Conservation (phyloP, 2,888 invertebrate genomes). For the Aproaerema taeniolella region DNA sequence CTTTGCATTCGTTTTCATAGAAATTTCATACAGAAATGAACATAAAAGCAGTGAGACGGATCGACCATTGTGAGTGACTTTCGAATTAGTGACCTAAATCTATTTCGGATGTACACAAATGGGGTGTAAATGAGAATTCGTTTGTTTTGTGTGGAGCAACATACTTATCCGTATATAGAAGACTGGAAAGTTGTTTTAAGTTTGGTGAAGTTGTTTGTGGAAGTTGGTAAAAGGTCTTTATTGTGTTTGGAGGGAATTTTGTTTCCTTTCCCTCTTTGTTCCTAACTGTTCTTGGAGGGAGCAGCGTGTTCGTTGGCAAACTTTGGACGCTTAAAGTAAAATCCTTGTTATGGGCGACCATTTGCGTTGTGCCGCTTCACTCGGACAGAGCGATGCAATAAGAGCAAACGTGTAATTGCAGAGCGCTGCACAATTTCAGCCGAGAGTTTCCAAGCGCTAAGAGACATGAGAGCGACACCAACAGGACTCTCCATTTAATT, state of each 20-base stretch:
- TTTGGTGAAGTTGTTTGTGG: constrained; percentile 31
- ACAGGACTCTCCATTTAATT: no score
- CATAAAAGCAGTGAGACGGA: constrained; percentile 23
- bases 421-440: neutral
- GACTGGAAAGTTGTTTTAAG: constrained; percentile 21
- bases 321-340: constrained; percentile 39
- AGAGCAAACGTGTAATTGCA: constrained; percentile 12
- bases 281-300: constrained; percentile 32
- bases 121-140: constrained; percentile 13
- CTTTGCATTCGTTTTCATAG: no score
- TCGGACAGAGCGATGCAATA: constrained; percentile 16
- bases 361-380: constrained; percentile 24
- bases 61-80: constrained; percentile 41
- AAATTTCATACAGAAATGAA: constrained; percentile 40
- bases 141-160: constrained; percentile 16
- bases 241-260: constrained; percentile 46
- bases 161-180: constrained; percentile 17
- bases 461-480: no score
- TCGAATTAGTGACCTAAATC: constrained; percentile 1
- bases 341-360: constrained; percentile 34
- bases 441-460: no score
- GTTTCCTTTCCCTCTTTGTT: constrained; percentile 47
- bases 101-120: constrained; percentile 5
- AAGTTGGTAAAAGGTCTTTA: constrained; percentile 45
- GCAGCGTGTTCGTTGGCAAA: constrained; percentile 37